phyloP scores from a whole-genome alignment of 2,888 invertebrate genomes.

The Heteropelma amictum region DNA sequence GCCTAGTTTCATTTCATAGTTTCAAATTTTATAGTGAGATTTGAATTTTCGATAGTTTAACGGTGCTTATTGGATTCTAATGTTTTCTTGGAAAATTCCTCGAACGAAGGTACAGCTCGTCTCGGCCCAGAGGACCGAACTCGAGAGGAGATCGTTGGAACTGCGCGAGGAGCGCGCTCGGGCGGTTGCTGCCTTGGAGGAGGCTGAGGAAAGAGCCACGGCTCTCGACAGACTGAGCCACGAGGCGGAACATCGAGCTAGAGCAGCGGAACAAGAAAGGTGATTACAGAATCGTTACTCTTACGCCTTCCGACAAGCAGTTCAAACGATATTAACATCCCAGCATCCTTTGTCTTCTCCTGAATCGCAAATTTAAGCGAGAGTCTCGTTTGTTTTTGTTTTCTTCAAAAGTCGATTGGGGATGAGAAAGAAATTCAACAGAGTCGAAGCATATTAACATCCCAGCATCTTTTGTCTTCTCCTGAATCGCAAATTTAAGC shows the following conservation, averaged over 20 bases:
- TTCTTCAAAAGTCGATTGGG: too few species aligned
- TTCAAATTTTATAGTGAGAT: too few species aligned
- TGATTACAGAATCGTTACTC: constrained; percentile 67
- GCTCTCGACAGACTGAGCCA: constrained; percentile 86
- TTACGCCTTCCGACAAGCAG: background rate
- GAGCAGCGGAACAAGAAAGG: constrained; percentile 78
- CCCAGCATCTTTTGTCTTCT: too few species aligned
- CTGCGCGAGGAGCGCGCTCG: constrained; percentile 90
- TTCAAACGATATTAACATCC: background rate
- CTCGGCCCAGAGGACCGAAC: constrained; percentile 89
- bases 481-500: too few species aligned
- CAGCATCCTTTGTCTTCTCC: too few species aligned
- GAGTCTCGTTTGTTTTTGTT: background rate
- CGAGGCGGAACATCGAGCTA: constrained; percentile 78
- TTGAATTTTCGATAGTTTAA: too few species aligned
- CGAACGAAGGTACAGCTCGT: constrained; percentile 84
- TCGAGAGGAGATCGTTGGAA: constrained; percentile 89
- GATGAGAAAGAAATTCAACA: too few species aligned
- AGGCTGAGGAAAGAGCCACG: constrained; percentile 92
- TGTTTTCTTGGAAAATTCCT: constrained; percentile 50
- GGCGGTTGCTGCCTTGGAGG: constrained; percentile 89
- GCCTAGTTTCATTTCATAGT: too few species aligned
- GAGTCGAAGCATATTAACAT: too few species aligned
- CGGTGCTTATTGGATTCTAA: too few species aligned
- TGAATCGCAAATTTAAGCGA: background rate